Conservation (phyloP, 1,140 invertebrate genomes). For the Dinoponera quadriceps region DNA sequence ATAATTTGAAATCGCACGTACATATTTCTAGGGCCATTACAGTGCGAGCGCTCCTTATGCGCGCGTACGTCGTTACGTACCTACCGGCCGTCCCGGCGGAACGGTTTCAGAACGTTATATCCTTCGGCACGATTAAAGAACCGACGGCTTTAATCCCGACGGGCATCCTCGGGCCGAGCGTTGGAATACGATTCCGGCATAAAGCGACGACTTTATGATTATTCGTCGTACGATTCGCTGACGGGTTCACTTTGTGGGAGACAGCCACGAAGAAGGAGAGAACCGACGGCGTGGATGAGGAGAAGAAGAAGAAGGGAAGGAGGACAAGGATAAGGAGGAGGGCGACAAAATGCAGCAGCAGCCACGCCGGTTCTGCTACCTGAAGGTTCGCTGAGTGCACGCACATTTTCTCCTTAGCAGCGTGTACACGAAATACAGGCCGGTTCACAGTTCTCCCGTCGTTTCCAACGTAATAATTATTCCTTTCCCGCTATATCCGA, state of each 20-base stretch:
- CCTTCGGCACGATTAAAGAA: slow-evolving; percentile 73
- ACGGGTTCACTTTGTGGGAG: slow-evolving; percentile 74
- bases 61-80: slow-evolving; percentile 34
- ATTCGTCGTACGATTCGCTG: slow-evolving; percentile 75
- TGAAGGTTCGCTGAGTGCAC: slow-evolving; percentile 61
- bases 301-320: slow-evolving; percentile 39
- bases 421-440: neutral
- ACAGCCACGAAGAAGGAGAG: slow-evolving; percentile 60
- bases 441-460: slow-evolving; percentile 31
- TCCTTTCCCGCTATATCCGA: neutral
- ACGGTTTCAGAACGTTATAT: slow-evolving; percentile 68
- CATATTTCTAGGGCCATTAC: slow-evolving; percentile 24
- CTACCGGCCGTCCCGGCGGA: slow-evolving; percentile 47
- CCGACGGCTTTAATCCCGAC: slow-evolving; percentile 71
- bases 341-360: slow-evolving; percentile 69
- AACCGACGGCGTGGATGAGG: slow-evolving; percentile 28
- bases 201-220: slow-evolving; percentile 78
- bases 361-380: slow-evolving; percentile 72
- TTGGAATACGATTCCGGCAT: slow-evolving; percentile 75
- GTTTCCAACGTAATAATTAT: neutral
- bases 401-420: slow-evolving; percentile 38
- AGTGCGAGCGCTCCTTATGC: slow-evolving; percentile 40
- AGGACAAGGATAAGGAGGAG: slow-evolving; percentile 59
- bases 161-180: slow-evolving; percentile 54
- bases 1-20: slow-evolving; percentile 47